phyloP scores from a whole-genome alignment of 2,888 invertebrate genomes.

The Aleiodes leptofemur region DNA sequence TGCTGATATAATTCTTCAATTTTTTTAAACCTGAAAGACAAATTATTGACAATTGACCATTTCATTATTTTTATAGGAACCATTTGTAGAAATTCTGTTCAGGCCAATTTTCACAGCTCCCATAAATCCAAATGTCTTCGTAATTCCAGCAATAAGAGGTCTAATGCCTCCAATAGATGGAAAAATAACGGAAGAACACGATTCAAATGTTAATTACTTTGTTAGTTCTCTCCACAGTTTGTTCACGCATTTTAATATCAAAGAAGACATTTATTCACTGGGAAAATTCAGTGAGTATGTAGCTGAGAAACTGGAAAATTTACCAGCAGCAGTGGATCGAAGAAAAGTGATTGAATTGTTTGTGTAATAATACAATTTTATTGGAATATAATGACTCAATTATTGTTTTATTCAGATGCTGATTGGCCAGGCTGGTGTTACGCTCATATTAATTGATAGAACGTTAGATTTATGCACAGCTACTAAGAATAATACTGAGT shows the following conservation, averaged over 20 bases:
- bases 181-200: slow-evolving; percentile 61
- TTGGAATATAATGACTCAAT: slow-evolving; percentile 12
- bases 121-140: slow-evolving; percentile 79
- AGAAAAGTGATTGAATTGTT: slow-evolving; percentile 76
- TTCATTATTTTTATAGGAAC: slow-evolving; percentile 76
- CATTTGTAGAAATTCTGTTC: slow-evolving; percentile 79
- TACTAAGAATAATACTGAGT: slow-evolving; percentile 80
- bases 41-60: slow-evolving; percentile 33
- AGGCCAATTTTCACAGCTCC: slow-evolving; percentile 80
- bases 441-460: slow-evolving; percentile 80
- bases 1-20: neutral
- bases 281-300: slow-evolving; percentile 81
- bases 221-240: slow-evolving; percentile 67
- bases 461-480: slow-evolving; percentile 81
- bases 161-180: slow-evolving; percentile 78
- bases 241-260: slow-evolving; percentile 78
- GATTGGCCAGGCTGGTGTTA: slow-evolving; percentile 70
- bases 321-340: slow-evolving; percentile 71
- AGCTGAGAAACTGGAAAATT: slow-evolving; percentile 64
- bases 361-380: slow-evolving; percentile 46
- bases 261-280: slow-evolving; percentile 81
- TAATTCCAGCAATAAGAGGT: slow-evolving; percentile 79
- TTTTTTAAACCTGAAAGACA: neutral
- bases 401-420: slow-evolving; percentile 64
- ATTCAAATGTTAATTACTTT: slow-evolving; percentile 62